Percentiles rank a stretch among this genome's conserved stretches.
phyloP scores from a whole-genome alignment of 2,113 vertebrate genomes.

The Tricholaema leucomelas region DNA sequence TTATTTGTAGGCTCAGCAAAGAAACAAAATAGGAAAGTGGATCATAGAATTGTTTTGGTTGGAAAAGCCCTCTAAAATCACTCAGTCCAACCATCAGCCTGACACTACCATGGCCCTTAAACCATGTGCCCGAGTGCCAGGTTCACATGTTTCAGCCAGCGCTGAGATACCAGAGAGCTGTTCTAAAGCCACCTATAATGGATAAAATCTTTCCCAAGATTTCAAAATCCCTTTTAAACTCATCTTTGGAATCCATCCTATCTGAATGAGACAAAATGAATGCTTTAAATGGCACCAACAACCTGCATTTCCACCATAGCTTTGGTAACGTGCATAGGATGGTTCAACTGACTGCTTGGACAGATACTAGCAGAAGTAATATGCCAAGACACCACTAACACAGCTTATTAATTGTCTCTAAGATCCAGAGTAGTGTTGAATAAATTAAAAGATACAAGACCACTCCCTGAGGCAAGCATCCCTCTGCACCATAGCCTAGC shows the following conservation, averaged over 20 bases:
- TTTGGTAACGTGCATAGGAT: background rate
- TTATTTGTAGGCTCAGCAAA: too few species aligned
- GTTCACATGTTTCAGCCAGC: background rate
- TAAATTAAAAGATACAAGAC: slow-evolving; percentile 1
- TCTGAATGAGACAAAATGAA: background rate
- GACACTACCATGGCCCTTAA: too few species aligned
- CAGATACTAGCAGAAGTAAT: background rate
- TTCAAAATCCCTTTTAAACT: background rate
- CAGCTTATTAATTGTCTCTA: background rate
- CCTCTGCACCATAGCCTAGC: too few species aligned
- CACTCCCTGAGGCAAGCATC: background rate
- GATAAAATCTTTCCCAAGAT: background rate
- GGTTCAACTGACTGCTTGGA: background rate
- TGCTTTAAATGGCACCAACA: background rate
- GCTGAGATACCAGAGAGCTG: background rate
- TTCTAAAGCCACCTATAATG: background rate
- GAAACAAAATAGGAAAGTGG: too few species aligned
- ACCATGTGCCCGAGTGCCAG: too few species aligned
- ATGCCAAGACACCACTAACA: background rate
- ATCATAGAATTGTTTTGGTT: too few species aligned
- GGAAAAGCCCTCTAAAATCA: too few species aligned
- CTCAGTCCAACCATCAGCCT: too few species aligned
- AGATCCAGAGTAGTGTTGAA: background rate
- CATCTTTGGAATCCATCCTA: background rate
- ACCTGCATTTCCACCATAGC: background rate